Percentiles rank a stretch among this genome's conserved stretches.
Evolutionary conservation across 2,888 invertebrate species (phyloP).

Genomic region (Polymixis flavicincta): DNA sequence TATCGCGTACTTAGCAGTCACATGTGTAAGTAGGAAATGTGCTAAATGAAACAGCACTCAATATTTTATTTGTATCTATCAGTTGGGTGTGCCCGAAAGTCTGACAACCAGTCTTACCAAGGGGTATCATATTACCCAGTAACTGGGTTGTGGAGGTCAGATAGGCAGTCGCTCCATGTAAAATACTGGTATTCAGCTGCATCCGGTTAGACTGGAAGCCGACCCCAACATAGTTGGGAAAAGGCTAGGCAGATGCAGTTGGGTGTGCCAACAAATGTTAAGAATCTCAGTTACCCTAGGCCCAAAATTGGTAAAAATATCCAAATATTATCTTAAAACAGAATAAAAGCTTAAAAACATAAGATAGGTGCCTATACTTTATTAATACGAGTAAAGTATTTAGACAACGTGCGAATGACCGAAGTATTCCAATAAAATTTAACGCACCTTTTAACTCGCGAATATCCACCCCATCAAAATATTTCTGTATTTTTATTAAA

Average conservation of each 20-base stretch:
- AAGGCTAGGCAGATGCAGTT: no score
- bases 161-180: no score
- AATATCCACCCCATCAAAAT: conserved; percentile 66
- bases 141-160: no score
- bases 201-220: no score
- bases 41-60: neutral
- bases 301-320: conserved; percentile 2
- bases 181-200: no score
- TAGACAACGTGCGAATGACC: conserved; percentile 58
- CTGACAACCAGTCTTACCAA: no score
- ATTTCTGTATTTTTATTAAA: conserved; percentile 58
- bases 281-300: neutral
- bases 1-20: conserved; percentile 19
- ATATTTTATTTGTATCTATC: neutral
- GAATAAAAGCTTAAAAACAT: conserved; percentile 20
- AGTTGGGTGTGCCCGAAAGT: no score
- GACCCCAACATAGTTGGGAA: no score
- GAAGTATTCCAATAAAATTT: conserved; percentile 67
- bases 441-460: conserved; percentile 67
- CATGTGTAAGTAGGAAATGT: neutral
- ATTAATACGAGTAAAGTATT: conserved; percentile 54
- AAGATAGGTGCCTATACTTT: conserved; percentile 24
- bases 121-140: no score
- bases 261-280: neutral
- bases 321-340: conserved; percentile 15